These are phyloP conservation scores for Mastomys coucha DNA, from an alignment of 2,113 vertebrate species.

Conservation along the genomic window DNA sequence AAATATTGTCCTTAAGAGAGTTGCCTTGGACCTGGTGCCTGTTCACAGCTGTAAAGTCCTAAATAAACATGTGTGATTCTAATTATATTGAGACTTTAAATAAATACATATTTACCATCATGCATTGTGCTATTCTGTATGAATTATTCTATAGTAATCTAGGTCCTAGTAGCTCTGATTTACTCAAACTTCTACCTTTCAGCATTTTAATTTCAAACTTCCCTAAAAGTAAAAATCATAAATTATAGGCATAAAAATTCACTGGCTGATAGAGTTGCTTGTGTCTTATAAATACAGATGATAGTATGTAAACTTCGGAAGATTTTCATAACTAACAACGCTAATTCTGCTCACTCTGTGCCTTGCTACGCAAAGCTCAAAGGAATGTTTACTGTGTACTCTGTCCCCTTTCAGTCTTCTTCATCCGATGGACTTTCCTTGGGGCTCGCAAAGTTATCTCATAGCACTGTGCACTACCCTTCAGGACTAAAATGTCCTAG, in stretches of 20 bases:
- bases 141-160: background rate
- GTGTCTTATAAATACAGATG: background rate
- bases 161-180: background rate
- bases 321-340: background rate
- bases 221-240: background rate
- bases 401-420: background rate
- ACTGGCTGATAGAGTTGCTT: background rate
- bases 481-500: background rate
- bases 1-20: too few species aligned
- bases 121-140: background rate
- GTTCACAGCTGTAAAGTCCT: too few species aligned
- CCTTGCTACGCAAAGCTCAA: background rate
- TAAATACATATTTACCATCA: background rate
- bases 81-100: background rate
- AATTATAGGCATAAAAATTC: background rate
- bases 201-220: background rate
- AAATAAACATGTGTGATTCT: background rate
- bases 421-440: too few species aligned
- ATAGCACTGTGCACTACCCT: accelerated
- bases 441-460: background rate
- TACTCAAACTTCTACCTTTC: background rate
- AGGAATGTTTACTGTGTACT: background rate
- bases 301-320: background rate
- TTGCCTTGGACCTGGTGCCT: too few species aligned
- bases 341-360: background rate